Conservation (phyloP, 2,797 vertebrate species). For the Sciaenops ocellatus region DNA sequence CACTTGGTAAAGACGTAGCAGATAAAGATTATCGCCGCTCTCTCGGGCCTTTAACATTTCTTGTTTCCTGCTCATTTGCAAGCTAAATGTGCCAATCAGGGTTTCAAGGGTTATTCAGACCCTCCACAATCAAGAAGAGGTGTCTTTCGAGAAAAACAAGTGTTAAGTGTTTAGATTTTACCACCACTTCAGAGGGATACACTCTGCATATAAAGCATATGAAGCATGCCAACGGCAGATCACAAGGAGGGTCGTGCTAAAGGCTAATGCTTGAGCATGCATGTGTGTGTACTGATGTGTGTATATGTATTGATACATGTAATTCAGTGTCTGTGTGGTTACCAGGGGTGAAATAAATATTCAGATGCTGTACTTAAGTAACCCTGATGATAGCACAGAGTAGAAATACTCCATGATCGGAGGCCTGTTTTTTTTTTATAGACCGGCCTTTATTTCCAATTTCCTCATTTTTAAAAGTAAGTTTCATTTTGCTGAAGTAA, state of each 20-base stretch:
- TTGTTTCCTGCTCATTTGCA: constrained; percentile 51
- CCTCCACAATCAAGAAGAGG: constrained; percentile 59
- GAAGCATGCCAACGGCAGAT: not conserved
- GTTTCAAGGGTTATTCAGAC: constrained; percentile 28
- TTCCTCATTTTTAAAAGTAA: not conserved
- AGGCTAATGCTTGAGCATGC: constrained; percentile 13
- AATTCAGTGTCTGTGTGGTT: not conserved
- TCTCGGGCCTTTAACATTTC: constrained; percentile 19
- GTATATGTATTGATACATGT: not conserved
- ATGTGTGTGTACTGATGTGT: not conserved
- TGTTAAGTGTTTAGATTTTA: constrained; percentile 50
- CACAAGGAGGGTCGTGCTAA: not conserved
- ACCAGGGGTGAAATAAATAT: not conserved
- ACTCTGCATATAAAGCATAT: constrained; percentile 42
- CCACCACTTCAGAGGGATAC: constrained; percentile 27
- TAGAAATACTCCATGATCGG: not conserved
- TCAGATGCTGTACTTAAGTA: not conserved
- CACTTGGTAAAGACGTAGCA: not conserved
- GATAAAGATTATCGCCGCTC: constrained; percentile 4
- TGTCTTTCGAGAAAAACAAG: constrained; percentile 30
- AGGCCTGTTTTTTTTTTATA: not conserved
- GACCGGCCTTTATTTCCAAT: not conserved
- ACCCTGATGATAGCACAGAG: not conserved
- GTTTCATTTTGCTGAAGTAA: not conserved
- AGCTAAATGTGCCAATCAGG: constrained; percentile 57